These are phyloP conservation scores for Clarias fuscus DNA, from an alignment of 2,797 vertebrate species.

Conservation along the genomic window DNA sequence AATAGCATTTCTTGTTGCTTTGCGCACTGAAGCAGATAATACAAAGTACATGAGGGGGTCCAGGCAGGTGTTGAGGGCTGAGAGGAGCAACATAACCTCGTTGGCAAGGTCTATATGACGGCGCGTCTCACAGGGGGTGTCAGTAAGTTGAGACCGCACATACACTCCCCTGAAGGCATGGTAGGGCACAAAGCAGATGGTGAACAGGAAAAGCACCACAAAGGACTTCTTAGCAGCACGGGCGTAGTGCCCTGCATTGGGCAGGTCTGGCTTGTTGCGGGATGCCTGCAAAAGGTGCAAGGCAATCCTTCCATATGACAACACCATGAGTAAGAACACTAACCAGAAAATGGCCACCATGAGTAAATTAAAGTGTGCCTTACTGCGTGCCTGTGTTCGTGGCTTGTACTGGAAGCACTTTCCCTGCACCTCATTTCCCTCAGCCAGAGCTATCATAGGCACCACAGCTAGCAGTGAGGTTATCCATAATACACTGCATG, in stretches of 20 bases:
- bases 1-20: constrained; percentile 75
- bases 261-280: constrained; percentile 76
- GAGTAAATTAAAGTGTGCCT: constrained; percentile 80
- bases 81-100: constrained; percentile 83
- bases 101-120: constrained; percentile 79
- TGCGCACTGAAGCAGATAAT: constrained; percentile 85
- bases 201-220: constrained; percentile 88
- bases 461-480: constrained; percentile 63
- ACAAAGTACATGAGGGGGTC: constrained; percentile 94
- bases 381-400: constrained; percentile 54
- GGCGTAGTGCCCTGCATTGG: constrained; percentile 78
- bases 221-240: constrained; percentile 86
- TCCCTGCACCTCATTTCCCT: constrained; percentile 30
- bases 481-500: constrained; percentile 79
- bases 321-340: constrained; percentile 78
- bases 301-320: constrained; percentile 85
- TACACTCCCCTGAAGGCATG: constrained; percentile 83
- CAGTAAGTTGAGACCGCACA: constrained; percentile 79
- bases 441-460: constrained; percentile 66
- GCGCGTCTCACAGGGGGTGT: constrained; percentile 70
- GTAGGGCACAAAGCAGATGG: constrained; percentile 89
- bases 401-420: constrained; percentile 86
- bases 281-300: constrained; percentile 77
- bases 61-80: constrained; percentile 90
- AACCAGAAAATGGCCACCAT: constrained; percentile 83